Evolutionary conservation across 2,113 vertebrate genomes (phyloP).

Genomic region (Cottus gobio): DNA sequence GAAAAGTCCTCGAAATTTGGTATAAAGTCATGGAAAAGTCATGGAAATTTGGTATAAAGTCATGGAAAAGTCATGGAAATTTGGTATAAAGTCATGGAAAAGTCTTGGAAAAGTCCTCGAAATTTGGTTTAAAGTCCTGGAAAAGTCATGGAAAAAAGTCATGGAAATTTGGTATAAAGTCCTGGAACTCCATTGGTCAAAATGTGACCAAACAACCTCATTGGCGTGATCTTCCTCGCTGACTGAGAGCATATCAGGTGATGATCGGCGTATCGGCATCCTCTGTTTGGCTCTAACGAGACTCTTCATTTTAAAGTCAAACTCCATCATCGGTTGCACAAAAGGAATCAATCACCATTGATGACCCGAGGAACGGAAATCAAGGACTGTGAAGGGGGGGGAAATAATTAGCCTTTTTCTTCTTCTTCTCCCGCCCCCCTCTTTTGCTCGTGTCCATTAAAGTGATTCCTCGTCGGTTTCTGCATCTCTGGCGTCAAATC

Average conservation of each 20-base stretch:
- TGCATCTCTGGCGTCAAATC: constrained; percentile 65
- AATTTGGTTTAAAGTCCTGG: too few relatives aligned
- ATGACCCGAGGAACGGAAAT: constrained; percentile 63
- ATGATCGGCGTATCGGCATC: constrained; percentile 3
- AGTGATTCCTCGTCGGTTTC: constrained; percentile 56
- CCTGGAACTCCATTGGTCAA: too few relatives aligned
- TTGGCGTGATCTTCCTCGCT: background rate
- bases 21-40: too few relatives aligned
- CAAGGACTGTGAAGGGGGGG: constrained; percentile 68
- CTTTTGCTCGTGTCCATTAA: constrained; percentile 66
- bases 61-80: too few relatives aligned
- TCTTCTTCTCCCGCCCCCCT: constrained; percentile 7
- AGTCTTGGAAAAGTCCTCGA: too few relatives aligned
- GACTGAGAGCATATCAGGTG: background rate
- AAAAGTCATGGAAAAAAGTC: too few relatives aligned
- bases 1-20: too few relatives aligned
- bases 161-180: too few relatives aligned
- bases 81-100: too few relatives aligned
- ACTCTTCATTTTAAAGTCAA: constrained; percentile 55
- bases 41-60: too few relatives aligned
- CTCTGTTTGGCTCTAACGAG: constrained; percentile 8
- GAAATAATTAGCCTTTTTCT: constrained; percentile 69
- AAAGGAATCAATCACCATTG: constrained; percentile 66
- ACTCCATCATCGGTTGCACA: constrained; percentile 40
- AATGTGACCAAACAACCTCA: too few relatives aligned